Conservation (phyloP, 2,888 invertebrate species). For the Drosophila prolongata region DNA sequence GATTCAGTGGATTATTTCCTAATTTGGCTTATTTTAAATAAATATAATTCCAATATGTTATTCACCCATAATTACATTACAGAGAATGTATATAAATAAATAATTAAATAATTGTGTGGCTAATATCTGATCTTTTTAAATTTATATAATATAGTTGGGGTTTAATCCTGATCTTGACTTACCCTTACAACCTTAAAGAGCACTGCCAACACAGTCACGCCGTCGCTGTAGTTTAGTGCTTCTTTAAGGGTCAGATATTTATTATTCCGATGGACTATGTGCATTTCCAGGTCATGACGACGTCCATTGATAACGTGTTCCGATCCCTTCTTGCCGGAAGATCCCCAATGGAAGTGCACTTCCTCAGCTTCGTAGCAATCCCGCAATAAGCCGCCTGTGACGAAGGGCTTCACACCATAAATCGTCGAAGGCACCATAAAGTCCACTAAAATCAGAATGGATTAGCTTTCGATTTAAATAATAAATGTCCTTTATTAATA, state of each 20-base stretch:
- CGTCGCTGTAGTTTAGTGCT: constrained; percentile 86
- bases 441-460: constrained; percentile 56
- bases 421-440: constrained; percentile 70
- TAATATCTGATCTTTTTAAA: too few species aligned
- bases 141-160: too few species aligned
- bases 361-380: constrained; percentile 71
- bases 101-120: too few species aligned
- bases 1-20: not conserved
- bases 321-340: constrained; percentile 88
- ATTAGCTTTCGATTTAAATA: not conserved
- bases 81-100: too few species aligned
- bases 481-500: not conserved
- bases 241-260: constrained; percentile 86
- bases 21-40: too few species aligned
- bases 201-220: constrained; percentile 88
- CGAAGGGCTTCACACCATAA: constrained; percentile 65
- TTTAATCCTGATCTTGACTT: constrained; percentile 17
- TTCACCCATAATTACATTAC: too few species aligned
- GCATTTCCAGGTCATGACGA: constrained; percentile 88
- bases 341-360: constrained; percentile 89
- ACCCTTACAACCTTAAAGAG: constrained; percentile 86
- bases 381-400: constrained; percentile 68
- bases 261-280: constrained; percentile 88
- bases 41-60: too few species aligned
- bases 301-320: constrained; percentile 77